Evolutionary conservation across 92 coral and sea anemone genomes (phyloP).

Genomic region (Heteractis magnifica): DNA sequence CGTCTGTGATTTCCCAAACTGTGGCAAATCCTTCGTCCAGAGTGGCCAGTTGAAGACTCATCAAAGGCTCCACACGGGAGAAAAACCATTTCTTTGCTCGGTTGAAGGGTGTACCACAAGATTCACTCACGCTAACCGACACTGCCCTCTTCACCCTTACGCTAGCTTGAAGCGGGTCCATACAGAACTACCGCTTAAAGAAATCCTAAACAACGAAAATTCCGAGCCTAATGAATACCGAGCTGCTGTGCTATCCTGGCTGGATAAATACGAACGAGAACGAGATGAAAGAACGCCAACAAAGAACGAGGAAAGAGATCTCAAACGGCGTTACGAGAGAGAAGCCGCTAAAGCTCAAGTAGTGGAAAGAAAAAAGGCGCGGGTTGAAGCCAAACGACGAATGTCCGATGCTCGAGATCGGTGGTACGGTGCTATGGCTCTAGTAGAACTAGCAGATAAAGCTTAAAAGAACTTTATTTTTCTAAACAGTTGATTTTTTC

Average conservation of each 20-base stretch:
- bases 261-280: constrained; percentile 85
- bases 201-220: constrained; percentile 85
- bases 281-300: constrained; percentile 77
- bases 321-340: constrained; percentile 63
- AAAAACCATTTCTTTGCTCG: constrained; percentile 90
- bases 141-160: constrained; percentile 89
- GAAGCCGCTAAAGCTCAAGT: constrained; percentile 71
- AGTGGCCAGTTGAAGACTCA: constrained; percentile 99
- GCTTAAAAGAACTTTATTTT: constrained; percentile 9
- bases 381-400: constrained; percentile 80
- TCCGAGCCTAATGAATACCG: constrained; percentile 93
- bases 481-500: neutral
- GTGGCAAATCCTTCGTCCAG: constrained; percentile 98
- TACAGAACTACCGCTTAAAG: constrained; percentile 87
- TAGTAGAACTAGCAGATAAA: constrained; percentile 89
- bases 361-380: constrained; percentile 80
- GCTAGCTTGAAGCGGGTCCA: constrained; percentile 78
- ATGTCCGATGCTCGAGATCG: constrained; percentile 93
- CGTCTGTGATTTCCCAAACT: constrained; percentile 96
- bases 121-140: constrained; percentile 98
- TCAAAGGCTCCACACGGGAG: constrained; percentile 94
- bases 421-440: constrained; percentile 99
- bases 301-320: constrained; percentile 61
- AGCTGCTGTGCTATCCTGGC: constrained; percentile 85
- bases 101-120: constrained; percentile 86